phyloP scores from a whole-genome alignment of 1,140 invertebrate species.

The Colletes gigas region DNA sequence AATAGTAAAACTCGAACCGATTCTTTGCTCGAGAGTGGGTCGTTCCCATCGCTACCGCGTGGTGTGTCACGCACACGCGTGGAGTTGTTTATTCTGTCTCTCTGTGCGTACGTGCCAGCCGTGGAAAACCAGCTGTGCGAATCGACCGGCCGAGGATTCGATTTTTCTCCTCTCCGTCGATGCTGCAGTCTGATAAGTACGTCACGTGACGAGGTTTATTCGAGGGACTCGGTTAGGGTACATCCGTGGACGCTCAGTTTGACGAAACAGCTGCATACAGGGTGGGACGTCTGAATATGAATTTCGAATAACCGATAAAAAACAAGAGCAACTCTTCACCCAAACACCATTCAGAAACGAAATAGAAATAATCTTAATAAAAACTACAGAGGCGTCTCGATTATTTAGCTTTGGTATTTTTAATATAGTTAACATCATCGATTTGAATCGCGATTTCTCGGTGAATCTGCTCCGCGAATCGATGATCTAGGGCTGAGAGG shows the following conservation, averaged over 20 bases:
- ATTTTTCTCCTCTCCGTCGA: conserved; percentile 47
- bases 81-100: conserved; percentile 36
- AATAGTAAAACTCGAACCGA: too few species aligned
- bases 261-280: background rate
- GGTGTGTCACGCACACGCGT: background rate
- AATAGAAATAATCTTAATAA: too few species aligned
- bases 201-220: conserved; percentile 53
- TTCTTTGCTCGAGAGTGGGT: conserved; percentile 9
- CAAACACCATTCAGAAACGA: too few species aligned
- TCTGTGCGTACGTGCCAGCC: conserved; percentile 32
- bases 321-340: too few species aligned
- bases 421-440: too few species aligned
- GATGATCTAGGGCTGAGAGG: background rate
- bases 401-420: too few species aligned
- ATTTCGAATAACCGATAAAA: too few species aligned
- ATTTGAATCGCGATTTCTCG: too few species aligned
- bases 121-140: conserved; percentile 63
- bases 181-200: conserved; percentile 41
- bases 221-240: conserved; percentile 26
- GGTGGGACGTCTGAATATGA: too few species aligned
- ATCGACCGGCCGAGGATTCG: conserved; percentile 60
- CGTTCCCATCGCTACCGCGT: conserved; percentile 30
- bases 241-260: conserved; percentile 15
- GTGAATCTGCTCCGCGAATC: too few species aligned
- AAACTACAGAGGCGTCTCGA: too few species aligned